These are phyloP conservation scores for Odontomyia ornata DNA, from an alignment of 2,888 invertebrate species.

Conservation along the genomic window DNA sequence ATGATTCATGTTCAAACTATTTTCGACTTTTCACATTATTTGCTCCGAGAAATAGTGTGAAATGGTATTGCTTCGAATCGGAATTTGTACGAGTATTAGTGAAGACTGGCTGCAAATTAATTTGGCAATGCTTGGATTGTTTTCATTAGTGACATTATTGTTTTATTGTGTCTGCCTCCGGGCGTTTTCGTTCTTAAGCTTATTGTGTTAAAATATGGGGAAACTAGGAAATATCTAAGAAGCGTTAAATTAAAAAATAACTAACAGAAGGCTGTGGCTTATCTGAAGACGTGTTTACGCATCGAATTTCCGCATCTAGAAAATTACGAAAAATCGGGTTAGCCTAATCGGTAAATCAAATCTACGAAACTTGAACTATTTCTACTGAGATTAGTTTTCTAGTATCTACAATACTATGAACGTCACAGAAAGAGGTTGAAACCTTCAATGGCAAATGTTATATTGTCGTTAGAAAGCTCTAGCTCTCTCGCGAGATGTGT, in stretches of 20 bases:
- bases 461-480: no score
- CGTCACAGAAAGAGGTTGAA: no score
- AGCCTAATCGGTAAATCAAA: background rate
- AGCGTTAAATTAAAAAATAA: background rate
- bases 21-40: conserved; percentile 6
- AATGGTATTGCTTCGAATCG: conserved; percentile 1
- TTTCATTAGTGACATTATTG: no score
- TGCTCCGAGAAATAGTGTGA: background rate
- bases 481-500: no score
- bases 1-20: background rate
- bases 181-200: no score
- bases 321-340: background rate
- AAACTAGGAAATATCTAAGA: background rate
- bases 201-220: background rate
- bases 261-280: background rate
- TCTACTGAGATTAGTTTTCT: no score
- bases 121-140: no score
- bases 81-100: background rate
- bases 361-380: no score
- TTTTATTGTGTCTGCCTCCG: no score
- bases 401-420: no score
- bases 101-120: no score
- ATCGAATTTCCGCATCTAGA: conserved; percentile 35
- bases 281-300: conserved; percentile 1
- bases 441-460: no score